Base-by-base conservation (phyloP, 1,140 invertebrate species). In the Lasaia peninsularis region DNA sequence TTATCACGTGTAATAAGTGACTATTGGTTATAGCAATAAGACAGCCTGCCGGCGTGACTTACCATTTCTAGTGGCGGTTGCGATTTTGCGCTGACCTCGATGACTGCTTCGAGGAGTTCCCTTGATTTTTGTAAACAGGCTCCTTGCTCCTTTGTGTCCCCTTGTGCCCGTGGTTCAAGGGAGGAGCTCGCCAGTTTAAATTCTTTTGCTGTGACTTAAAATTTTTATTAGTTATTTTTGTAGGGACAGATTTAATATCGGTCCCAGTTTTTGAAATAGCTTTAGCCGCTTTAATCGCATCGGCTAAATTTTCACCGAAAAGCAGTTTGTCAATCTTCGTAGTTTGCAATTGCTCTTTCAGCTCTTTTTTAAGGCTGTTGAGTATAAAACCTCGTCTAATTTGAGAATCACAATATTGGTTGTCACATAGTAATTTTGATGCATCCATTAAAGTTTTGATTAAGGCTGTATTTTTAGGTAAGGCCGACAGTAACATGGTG, bases 181-280 rank as follows among this genome's bases (percentile, higher is more conserved):
- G 44, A 52, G 62, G 60, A 58, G 21, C 60, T 33, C 53, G 59
- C 59, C 62, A 60, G 66, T 69, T 72, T 67, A 63, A 67, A 63
- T 53, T 31, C 9, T 58, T 67, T 40, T 31, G 7, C 37, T 33
- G 18, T 28, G 52, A 4, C 33, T 34, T 52, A 20, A 37, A 12
- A 20, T 55, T 62, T 32, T 52, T 56, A 1, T 10, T 9, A 10
- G 31, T 14, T 49, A 51, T 18, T 56, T 59, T 52, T 9, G 14
- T 1, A 49, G 14, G 2, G 2, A 9, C 12, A 8, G 12, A 8
- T 33, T 69, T 69, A 1, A 69, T 33, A 1, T 69, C 64, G 4
- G 50, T 52, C 2, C 62, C 62, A 3, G 67, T 58, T 56, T 62
- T 73, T 11, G 37, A 28, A 8, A 72, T 60, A 14, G 58, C 57